Conservation (phyloP, 2,888 invertebrate species). For the Patella ulyssiponensis region DNA sequence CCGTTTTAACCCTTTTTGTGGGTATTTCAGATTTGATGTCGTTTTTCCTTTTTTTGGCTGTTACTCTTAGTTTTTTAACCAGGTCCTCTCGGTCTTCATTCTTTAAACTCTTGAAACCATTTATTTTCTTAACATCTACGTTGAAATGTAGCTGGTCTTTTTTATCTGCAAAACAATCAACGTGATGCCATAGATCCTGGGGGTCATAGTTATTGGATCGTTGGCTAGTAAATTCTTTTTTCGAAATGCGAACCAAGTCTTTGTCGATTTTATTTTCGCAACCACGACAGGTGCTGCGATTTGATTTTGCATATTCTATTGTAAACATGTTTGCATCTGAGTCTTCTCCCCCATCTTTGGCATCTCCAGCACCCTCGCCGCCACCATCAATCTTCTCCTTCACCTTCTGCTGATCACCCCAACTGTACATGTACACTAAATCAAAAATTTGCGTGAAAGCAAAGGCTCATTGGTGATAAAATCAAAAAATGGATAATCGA, state of each 20-base stretch:
- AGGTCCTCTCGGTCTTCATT: slow-evolving; percentile 75
- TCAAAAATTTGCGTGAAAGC: no score
- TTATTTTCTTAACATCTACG: slow-evolving; percentile 75
- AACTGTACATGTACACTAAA: slow-evolving; percentile 71
- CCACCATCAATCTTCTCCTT: slow-evolving; percentile 72
- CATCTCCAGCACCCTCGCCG: slow-evolving; percentile 42
- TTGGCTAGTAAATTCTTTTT: slow-evolving; percentile 87
- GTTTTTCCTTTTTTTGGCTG: slow-evolving; percentile 57
- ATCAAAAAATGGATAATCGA: no score
- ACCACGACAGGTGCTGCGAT: slow-evolving; percentile 83
- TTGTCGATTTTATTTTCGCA: slow-evolving; percentile 90
- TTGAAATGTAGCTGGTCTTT: slow-evolving; percentile 81
- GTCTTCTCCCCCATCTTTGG: slow-evolving; percentile 31
- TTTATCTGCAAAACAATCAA: slow-evolving; percentile 88
- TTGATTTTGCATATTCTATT: slow-evolving; percentile 91
- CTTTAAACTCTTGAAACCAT: slow-evolving; percentile 82
- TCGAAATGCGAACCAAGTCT: slow-evolving; percentile 84
- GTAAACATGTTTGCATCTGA: slow-evolving; percentile 66
- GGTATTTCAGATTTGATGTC: slow-evolving; percentile 38
- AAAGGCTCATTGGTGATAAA: no score
- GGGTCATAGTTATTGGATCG: slow-evolving; percentile 80
- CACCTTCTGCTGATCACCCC: slow-evolving; percentile 88
- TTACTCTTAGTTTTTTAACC: slow-evolving; percentile 59
- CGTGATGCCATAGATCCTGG: slow-evolving; percentile 90
- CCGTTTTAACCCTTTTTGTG: no score